Base-by-base conservation (phyloP, 2,113 vertebrate genomes). In the Astur gentilis region DNA sequence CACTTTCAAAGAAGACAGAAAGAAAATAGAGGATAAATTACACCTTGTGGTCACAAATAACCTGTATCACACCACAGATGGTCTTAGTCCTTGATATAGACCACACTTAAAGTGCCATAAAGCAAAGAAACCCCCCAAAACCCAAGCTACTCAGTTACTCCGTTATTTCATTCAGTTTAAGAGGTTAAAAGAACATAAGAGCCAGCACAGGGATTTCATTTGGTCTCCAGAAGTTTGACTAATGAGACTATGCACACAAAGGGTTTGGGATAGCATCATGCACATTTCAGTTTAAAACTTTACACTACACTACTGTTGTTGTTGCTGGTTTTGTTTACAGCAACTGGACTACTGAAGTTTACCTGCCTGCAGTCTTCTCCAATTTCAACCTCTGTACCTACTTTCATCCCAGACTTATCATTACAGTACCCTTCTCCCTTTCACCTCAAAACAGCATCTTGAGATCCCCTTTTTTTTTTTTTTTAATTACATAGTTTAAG, bases 221-320 rank as follows among this genome's bases (percentile, higher is more conserved):
- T 34, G 34, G 31, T 13, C 77, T 71, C 42, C 36, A 65, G 23
- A 82, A 84, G 31, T 13, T 14, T 76, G 44, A 49, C 44, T 50
- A 60, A 44, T 4, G 5, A 75, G 26, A 71, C 60, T 18, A 34
- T 1, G 4, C 16, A 75, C 8, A n/a, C 16, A 32, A 27, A 6
- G 5, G 13, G 15, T 21, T 0, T 58, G 13, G 31, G 31, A 27
- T 58, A 60, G 49, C 5, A 4, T 13, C 67, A 55, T 1, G 7
- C 21, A 55, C 10, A 11, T 50, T 71, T 67, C 32, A 19, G 10
- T 47, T 70, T 58, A 80, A 58, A 94, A 38, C 22, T 32, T 38
- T 5, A 70, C 19, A 77, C 34, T 22, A 23, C 5, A 6, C 3
- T 11, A 4, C 2, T 67, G 19, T 5, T 23, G 7, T 9, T 22